Conservation (phyloP, 2,797 vertebrate species). For the Denticeps clupeoides region DNA sequence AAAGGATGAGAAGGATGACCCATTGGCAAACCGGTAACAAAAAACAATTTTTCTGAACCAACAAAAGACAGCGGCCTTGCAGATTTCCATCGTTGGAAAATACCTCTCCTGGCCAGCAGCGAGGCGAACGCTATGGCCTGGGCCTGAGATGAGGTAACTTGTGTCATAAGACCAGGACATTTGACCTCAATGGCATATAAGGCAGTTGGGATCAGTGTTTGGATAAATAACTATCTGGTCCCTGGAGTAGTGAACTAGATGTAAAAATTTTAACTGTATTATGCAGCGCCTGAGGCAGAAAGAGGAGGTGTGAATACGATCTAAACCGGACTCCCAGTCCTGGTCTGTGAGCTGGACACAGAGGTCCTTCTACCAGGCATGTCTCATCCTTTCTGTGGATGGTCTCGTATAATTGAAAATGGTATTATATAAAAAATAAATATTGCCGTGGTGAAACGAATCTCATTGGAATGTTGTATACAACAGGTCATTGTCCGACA, state of each 20-base stretch:
- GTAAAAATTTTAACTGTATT: conserved; percentile 8
- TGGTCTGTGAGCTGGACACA: no score
- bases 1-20: background rate
- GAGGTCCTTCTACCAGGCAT: no score
- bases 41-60: conserved; percentile 4
- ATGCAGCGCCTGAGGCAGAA: conserved; percentile 7
- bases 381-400: no score
- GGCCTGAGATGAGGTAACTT: background rate
- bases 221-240: conserved; percentile 2
- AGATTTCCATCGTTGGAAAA: conserved; percentile 4
- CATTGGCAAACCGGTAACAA: conserved; percentile 5
- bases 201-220: background rate
- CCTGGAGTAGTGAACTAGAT: background rate
- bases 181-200: conserved; percentile 4
- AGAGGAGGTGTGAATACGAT: no score
- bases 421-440: no score
- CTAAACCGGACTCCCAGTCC: no score
- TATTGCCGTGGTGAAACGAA: no score
- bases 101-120: background rate
- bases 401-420: no score
- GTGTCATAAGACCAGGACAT: conserved; percentile 4
- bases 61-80: background rate
- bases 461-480: no score
- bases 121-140: background rate
- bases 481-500: no score